Conservation (phyloP, 1,140 invertebrate species). For the Linepithema humile region DNA sequence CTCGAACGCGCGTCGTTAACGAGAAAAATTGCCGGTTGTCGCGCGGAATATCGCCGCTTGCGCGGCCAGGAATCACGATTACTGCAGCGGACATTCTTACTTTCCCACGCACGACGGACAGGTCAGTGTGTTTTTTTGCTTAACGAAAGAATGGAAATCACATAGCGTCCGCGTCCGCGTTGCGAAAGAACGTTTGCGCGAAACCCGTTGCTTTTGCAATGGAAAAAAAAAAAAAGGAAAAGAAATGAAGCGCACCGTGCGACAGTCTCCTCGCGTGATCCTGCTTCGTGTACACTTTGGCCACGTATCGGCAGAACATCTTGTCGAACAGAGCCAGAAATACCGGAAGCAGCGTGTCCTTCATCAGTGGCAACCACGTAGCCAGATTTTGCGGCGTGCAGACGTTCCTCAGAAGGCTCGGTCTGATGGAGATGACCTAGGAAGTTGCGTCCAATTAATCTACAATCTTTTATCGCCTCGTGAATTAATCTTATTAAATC, state of each 20-base stretch:
- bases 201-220: background rate
- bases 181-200: background rate
- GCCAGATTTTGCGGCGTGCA: constrained; percentile 79
- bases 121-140: constrained; percentile 34
- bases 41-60: background rate
- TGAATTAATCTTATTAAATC: background rate
- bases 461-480: background rate
- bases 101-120: constrained; percentile 41
- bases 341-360: constrained; percentile 83
- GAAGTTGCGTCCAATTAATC: background rate
- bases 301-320: constrained; percentile 83
- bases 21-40: constrained; percentile 50
- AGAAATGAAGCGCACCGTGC: constrained; percentile 69
- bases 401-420: constrained; percentile 76
- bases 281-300: constrained; percentile 82
- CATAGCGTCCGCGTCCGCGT: background rate
- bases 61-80: constrained; percentile 15
- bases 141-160: constrained; percentile 46
- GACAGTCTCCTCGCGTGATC: constrained; percentile 75
- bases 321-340: constrained; percentile 84
- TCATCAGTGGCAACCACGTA: constrained; percentile 83
- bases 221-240: background rate
- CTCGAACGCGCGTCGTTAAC: constrained; percentile 26
- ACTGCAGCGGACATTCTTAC: background rate
- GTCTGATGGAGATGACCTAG: constrained; percentile 82